phyloP scores from a whole-genome alignment of 1,140 invertebrate genomes.

The Neuroterus valhalla region DNA sequence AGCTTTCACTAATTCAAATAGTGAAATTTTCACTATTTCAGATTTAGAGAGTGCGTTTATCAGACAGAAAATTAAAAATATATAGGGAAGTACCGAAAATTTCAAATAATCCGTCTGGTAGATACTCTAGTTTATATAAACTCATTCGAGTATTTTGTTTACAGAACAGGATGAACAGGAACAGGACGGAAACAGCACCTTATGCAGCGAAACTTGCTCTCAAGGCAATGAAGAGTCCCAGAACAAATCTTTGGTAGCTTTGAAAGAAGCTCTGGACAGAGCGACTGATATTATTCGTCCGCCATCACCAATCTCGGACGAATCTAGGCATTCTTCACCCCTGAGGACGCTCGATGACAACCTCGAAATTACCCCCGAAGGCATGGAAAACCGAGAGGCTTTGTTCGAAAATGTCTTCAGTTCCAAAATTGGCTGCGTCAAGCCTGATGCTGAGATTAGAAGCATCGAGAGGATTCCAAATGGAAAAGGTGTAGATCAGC shows the following conservation, averaged over 20 bases:
- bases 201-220: not conserved
- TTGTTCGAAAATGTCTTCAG: conserved; percentile 53
- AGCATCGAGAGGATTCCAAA: conserved; percentile 46
- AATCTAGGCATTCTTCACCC: conserved; percentile 26
- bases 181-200: no score
- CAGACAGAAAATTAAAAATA: no score
- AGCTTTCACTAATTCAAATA: no score
- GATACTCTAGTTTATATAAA: no score
- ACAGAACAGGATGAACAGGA: no score
- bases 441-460: conserved; percentile 45
- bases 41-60: no score
- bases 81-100: no score
- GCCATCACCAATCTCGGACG: conserved; percentile 37
- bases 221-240: conserved; percentile 2
- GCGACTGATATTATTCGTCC: conserved; percentile 59
- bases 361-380: not conserved
- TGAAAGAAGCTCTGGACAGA: conserved; percentile 61
- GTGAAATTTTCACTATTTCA: no score
- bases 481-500: conserved; percentile 2
- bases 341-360: conserved; percentile 11
- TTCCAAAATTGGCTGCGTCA: conserved; percentile 30
- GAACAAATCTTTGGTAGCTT: conserved; percentile 44
- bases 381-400: conserved; percentile 35
- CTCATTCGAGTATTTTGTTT: no score
- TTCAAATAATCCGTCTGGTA: no score